Conservation (phyloP, 1,140 invertebrate species). For the Zaprionus camerounensis region DNA sequence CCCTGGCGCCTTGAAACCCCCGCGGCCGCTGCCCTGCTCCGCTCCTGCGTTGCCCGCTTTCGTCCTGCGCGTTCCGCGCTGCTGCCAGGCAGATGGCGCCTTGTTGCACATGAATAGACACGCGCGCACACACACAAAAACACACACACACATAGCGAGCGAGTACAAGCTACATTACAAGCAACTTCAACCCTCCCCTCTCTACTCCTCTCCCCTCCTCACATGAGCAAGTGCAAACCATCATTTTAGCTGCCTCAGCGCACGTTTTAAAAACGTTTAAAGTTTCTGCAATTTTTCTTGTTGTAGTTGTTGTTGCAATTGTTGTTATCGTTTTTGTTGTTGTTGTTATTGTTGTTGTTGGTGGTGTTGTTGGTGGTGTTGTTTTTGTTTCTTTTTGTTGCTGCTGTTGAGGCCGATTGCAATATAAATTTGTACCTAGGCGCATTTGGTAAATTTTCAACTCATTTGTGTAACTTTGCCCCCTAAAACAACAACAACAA, state of each 20-base stretch:
- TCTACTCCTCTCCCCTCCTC: not conserved
- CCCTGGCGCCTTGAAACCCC: slow-evolving; percentile 32
- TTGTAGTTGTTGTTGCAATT: not conserved
- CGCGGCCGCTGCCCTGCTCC: not conserved
- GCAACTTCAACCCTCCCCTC: not conserved
- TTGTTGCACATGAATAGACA: slow-evolving; percentile 75
- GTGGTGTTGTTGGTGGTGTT: too few species aligned
- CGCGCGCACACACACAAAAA: slow-evolving; percentile 39
- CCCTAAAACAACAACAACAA: not conserved
- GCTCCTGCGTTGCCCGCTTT: not conserved
- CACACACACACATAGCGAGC: not conserved
- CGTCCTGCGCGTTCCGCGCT: slow-evolving; percentile 7
- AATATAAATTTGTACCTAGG: slow-evolving; percentile 42
- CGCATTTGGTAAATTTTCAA: slow-evolving; percentile 63
- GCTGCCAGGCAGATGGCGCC: slow-evolving; percentile 54
- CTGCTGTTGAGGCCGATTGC: not conserved
- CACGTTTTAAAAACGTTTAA: slow-evolving; percentile 50
- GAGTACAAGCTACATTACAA: slow-evolving; percentile 16
- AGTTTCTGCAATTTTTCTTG: slow-evolving; percentile 24
- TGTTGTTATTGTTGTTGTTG: too few species aligned
- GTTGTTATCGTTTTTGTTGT: not conserved
- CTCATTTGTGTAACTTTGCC: slow-evolving; percentile 55
- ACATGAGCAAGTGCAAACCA: slow-evolving; percentile 6
- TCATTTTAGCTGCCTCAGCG: slow-evolving; percentile 23
- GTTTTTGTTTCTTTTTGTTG: not conserved